Evolutionary conservation across 2,888 invertebrate species (phyloP), one percentile per base, ranked within the genome.

Genomic region (Phlogophora meticulosa): DNA sequence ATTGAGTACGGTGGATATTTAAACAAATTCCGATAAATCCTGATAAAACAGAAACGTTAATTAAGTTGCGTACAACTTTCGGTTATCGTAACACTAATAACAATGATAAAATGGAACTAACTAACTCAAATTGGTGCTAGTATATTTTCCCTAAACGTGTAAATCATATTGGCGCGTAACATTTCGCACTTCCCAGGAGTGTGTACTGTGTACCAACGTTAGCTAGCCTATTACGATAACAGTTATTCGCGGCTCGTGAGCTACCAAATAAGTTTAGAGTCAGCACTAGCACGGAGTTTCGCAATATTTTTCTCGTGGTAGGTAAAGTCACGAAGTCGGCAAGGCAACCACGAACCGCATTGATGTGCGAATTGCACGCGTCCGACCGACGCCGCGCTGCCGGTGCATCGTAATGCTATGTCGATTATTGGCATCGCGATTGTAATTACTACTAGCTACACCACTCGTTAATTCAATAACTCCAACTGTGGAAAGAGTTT

Each of bases 201-300:
- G 82, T 85, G 80, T 85, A 69, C 28, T 28, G 28, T 28, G 28
- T 5, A 28, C 61, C 70, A 73, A 85, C 85, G 84, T 82, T 85
- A 82, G 85, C 85, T 85, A 82, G 85, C 85, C 86, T 86, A 88
- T 90, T 89, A 90, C 89, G 87, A 89, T 90, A 91, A 91, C 91
- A 88, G 92, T 91, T 91, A 92, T 89, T 89, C 88, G 83, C 86
- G 85, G 86, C 88, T 90, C 92, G 92, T 92, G 91, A 90, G 88
- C 91, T 89, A 90, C 91, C 92, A 92, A 93, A 92, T 89, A 91
- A 90, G 90, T 88, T 86, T 85, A 72, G 74, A 83, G 82, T 82
- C 83, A 85, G 83, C 83, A 81, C 80, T 85, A 80, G 78, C 72
- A 74, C 80, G 57, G 48, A 78, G 82, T 90, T 91, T 91, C 86